Conservation (phyloP, 2,888 invertebrate species). For the Ectemnius lituratus region DNA sequence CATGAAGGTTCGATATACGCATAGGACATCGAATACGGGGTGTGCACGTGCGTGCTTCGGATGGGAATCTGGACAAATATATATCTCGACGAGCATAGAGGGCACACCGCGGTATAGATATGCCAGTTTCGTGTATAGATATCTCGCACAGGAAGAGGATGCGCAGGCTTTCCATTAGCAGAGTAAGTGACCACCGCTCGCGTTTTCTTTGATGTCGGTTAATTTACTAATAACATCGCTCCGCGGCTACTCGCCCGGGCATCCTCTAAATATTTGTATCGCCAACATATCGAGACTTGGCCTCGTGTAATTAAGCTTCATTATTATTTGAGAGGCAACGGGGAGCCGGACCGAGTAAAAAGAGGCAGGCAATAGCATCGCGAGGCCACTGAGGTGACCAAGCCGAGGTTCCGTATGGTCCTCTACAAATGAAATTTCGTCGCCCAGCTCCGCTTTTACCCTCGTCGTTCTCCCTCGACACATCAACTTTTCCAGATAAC, state of each 20-base stretch:
- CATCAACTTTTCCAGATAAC: conserved; percentile 32
- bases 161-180: conserved; percentile 69
- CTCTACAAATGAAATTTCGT: conserved; percentile 43
- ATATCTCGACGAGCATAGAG: conserved; percentile 33
- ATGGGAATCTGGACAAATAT: conserved; percentile 42
- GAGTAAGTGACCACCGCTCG: conserved; percentile 74
- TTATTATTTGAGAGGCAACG: conserved; percentile 60
- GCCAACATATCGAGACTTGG: conserved; percentile 70
- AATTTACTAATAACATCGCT: conserved; percentile 77
- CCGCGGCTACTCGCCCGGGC: conserved; percentile 53
- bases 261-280: conserved; percentile 77
- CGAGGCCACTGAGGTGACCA: not conserved
- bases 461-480: too few relatives aligned
- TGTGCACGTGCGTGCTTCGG: not conserved
- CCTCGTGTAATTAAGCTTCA: conserved; percentile 65
- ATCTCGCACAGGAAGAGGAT: conserved; percentile 49
- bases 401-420: not conserved
- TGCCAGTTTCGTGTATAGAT: conserved; percentile 34
- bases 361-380: conserved; percentile 24
- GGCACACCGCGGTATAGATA: conserved; percentile 16
- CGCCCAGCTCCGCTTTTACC: not conserved
- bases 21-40: not conserved
- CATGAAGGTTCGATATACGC: too few relatives aligned
- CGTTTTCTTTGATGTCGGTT: conserved; percentile 78
- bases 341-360: conserved; percentile 34